Base-by-base conservation (phyloP, 2,797 vertebrate genomes). In the Dromococcyx pavoninus region DNA sequence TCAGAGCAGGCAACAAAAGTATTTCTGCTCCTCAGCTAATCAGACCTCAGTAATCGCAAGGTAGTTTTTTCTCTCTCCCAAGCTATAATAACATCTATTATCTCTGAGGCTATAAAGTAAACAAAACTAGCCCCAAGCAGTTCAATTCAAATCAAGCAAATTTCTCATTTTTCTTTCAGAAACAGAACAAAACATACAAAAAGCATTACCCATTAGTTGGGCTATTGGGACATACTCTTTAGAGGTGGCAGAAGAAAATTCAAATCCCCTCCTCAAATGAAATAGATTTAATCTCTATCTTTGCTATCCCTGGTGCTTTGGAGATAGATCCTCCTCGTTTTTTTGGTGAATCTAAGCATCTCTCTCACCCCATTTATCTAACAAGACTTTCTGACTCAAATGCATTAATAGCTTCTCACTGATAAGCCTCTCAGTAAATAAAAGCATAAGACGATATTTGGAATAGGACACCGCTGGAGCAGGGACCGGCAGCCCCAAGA, bases 401-500 rank as follows among this genome's bases (percentile, higher is more conserved):
- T 48, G 74, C 58, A 33, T 13, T 77, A 8, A 8, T 6, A 60
- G 39, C 60, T 86, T 86, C 27, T 76, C 51, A 61, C 11, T n/a
- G 32, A 32, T 12, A 50, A 23, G 41, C 61, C 11, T 27, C 28
- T 79, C 9, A 5, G 35, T 27, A 43, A 1, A 0, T 30, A 35
- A 79, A 8, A 50, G 9, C 5, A 1, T 23, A 48, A 44, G 2
- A 61, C 5, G 17, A 19, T 5, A 2, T 57, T 82, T 33, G 43
- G 30, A 37, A 53, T 22, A 22, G 32, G 23, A 23, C 19, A 33
- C 22, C 22, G 3, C 15, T 57, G 39, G 17, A 13, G 6, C 21
- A 75, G 44, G 13, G 66, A 10, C 25, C 32, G n/a, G 39, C 13
- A 56, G 19, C 23, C 8, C 4, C 0, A 0, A 23, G n/a, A 33